Evolutionary conservation across 2,113 vertebrate genomes (phyloP).

Genomic region (Coturnix japonica): DNA sequence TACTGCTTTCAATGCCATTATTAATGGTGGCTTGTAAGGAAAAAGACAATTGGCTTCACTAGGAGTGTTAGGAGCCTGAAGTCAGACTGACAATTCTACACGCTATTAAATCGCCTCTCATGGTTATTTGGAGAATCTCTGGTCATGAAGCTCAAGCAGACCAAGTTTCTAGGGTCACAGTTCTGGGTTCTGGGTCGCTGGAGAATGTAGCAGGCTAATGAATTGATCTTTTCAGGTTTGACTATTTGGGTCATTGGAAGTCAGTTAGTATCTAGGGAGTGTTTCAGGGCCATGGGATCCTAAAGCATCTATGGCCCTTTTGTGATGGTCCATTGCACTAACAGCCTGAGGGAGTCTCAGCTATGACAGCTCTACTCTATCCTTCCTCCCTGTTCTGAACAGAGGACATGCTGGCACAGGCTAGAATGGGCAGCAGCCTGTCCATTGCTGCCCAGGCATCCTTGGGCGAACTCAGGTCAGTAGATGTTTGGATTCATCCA

Average conservation of each 20-base stretch:
- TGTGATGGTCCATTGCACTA: neutral
- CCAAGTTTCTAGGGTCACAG: neutral
- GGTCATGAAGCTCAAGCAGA: fast-evolving
- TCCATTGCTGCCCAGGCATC: neutral
- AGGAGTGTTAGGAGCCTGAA: neutral
- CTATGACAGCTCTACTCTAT: neutral
- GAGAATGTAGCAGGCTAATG: neutral
- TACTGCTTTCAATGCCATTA: neutral
- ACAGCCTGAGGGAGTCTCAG: neutral
- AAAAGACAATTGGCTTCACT: neutral
- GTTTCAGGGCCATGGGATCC: neutral
- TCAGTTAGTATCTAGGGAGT: neutral
- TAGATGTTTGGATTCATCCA: neutral
- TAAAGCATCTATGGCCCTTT: neutral
- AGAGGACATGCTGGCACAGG: neutral
- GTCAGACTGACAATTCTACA: neutral
- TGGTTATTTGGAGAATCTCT: neutral
- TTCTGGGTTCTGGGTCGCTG: neutral
- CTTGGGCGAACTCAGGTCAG: neutral
- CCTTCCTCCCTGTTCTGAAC: neutral
- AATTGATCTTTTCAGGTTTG: neutral
- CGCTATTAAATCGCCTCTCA: neutral
- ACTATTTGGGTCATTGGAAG: neutral
- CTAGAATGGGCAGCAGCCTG: neutral
- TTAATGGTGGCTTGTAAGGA: fast-evolving